Evolutionary conservation across 2,797 vertebrate species (phyloP), one percentile per base, ranked within the genome.

Genomic region (Pangasius mekongensis): DNA sequence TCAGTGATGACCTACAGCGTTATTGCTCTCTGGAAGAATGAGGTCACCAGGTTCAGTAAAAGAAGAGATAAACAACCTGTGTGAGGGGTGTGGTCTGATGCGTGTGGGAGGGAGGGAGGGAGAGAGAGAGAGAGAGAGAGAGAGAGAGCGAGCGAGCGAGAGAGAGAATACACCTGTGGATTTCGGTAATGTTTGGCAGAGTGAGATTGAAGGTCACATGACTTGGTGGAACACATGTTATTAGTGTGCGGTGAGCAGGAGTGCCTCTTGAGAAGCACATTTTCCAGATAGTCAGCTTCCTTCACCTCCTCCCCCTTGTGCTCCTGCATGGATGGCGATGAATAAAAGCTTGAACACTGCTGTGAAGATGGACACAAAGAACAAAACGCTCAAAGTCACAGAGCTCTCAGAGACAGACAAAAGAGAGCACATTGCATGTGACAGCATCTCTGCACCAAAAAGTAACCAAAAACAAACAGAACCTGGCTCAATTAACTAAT

Each of bases 401-500:
- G 66, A 27, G 58, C 39, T 62, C 24, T 77, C 49, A 52, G 43
- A 87, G 64, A 69, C 16, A 20, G 71, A 89, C 56, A 39, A 85
- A 77, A 85, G 73, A 39, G 54, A 64, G 71, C 14, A 73, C 76
- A 83, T 33, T 89, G 54, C 69, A 89, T 81, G 73, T 85, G 87
- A 89, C 83, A 84, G 86, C 73, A 64, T 85, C 39, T 83, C 78
- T 88, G 64, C 74, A 85, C 77, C 39, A 87, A 89, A 86, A 58
- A 77, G 47, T 16, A 36, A 88, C 80, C 88, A 86, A 90, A 89
- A 93, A 91, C 83, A 60, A 87, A 90, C 84, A 90, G 52, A 89
- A 74, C 84, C 62, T 67, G 56, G 33, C 16, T 88, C 84, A 89
- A 90, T 91, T 89, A 91, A 90, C 89, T 93, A 92, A 92, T 92